Evolutionary conservation across 1,140 invertebrate genomes (phyloP), one percentile per base, ranked within the genome.

Genomic region (Forficula auricularia): DNA sequence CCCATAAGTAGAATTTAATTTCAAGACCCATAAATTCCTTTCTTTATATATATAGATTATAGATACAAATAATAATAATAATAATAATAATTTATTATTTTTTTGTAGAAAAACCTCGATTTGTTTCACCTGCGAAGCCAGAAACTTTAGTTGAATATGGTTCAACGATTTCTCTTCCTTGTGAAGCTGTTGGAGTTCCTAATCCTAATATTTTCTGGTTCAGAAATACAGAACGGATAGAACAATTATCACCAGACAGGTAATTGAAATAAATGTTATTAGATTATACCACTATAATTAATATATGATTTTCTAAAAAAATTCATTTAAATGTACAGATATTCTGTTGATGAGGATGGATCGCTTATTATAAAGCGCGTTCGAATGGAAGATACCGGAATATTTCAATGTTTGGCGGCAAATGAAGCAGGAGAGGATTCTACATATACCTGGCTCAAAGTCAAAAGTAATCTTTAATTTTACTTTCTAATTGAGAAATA

Each of bases 401-500:
- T 96, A 70, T 96, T 88, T 59, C 92, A 97, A 56, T 98, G 94
- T 59, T 76, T 94, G 48, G 89, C 87, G 0, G 68, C 63, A 22
- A 95, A 92, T 56, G 73, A 79, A 51, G 91, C 82, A 2, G 92
- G 92, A 9, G 82, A 91, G 60, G 77, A 79, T 15, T 89, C 83
- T 7, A 76, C 78, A 40, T 82, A 82, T 47, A 89, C 87, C 3
- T 95, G 88, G 87, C 67, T 97, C 7, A 80, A 82, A 68, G 88
- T 92, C 22, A 94, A 92, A 77, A 92, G 90, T 94, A 73, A 84
- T 85, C 80, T 54, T 51, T 44, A 37, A n/a, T 22, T 34, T 13
- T n/a, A n/a, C n/a, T n/a, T n/a, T n/a, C n/a, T n/a, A n/a, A n/a
- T n/a, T n/a, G n/a, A n/a, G n/a, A n/a, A n/a, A n/a, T n/a, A n/a